A percentile compares a stretch with the other conserved stretches of the same genome.
Conservation (phyloP, 1,140 invertebrate genomes). For the Pachypsylla venusta region DNA sequence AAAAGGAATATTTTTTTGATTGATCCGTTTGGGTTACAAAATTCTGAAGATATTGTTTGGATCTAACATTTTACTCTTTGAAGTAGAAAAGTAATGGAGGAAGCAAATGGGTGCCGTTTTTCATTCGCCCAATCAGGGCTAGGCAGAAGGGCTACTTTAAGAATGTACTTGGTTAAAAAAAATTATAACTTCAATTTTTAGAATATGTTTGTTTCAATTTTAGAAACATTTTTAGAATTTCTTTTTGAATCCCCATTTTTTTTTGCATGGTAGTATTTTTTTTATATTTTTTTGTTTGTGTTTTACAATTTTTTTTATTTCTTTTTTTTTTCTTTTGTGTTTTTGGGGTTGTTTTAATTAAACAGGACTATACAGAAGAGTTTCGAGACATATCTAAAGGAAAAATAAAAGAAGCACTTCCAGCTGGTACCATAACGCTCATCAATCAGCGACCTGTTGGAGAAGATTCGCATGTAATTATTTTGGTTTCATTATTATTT, state of each 20-base stretch:
- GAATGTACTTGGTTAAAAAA: too few species aligned
- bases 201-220: too few species aligned
- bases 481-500: too few species aligned
- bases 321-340: constrained; percentile 30
- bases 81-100: too few species aligned
- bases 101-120: too few species aligned
- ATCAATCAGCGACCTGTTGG: constrained; percentile 90
- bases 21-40: too few species aligned
- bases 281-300: constrained; percentile 5
- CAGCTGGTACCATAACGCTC: constrained; percentile 82
- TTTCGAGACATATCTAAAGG: constrained; percentile 90
- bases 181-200: too few species aligned
- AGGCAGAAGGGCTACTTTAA: too few species aligned
- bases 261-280: neutral
- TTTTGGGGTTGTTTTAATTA: constrained; percentile 35
- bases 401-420: constrained; percentile 76
- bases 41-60: too few species aligned
- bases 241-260: neutral
- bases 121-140: too few species aligned
- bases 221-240: neutral
- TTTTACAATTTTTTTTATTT: constrained; percentile 33
- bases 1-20: too few species aligned
- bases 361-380: constrained; percentile 89
- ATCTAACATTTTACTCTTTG: too few species aligned
- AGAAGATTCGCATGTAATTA: constrained; percentile 81